Conservation (phyloP, 2,797 vertebrate species). For the Toxotes lorentzi region DNA sequence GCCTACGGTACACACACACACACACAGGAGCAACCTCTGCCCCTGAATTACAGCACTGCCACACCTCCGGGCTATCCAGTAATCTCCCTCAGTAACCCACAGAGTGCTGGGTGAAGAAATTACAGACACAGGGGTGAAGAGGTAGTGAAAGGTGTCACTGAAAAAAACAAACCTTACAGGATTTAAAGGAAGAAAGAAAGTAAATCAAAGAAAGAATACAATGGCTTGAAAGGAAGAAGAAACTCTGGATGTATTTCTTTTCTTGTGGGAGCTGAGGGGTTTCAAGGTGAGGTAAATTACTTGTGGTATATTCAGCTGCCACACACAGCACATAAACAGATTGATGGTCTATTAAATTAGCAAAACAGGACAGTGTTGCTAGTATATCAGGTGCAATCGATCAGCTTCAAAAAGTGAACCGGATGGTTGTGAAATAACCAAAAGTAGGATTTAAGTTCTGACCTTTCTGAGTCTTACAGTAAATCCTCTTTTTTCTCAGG, state of each 20-base stretch:
- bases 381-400: constrained; percentile 52
- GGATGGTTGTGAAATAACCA: constrained; percentile 58
- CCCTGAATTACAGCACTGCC: constrained; percentile 66
- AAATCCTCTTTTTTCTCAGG: constrained; percentile 58
- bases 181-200: constrained; percentile 41
- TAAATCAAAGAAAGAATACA: constrained; percentile 42
- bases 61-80: constrained; percentile 70
- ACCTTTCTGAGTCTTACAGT: constrained; percentile 54
- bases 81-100: constrained; percentile 66
- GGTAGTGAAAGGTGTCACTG: constrained; percentile 49
- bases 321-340: constrained; percentile 33
- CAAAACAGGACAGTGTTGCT: constrained; percentile 48
- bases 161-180: constrained; percentile 53
- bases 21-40: constrained; percentile 42
- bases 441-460: constrained; percentile 60
- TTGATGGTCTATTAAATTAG: constrained; percentile 61
- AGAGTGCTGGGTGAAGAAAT: constrained; percentile 50
- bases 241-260: constrained; percentile 54
- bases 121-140: constrained; percentile 53
- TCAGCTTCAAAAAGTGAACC: constrained; percentile 52
- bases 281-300: constrained; percentile 76
- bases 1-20: constrained; percentile 6
- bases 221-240: constrained; percentile 60
- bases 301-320: constrained; percentile 46
- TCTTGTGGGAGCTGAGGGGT: constrained; percentile 51